phyloP scores from a whole-genome alignment of 2,113 vertebrate genomes.

The Poicephalus meyeri region DNA sequence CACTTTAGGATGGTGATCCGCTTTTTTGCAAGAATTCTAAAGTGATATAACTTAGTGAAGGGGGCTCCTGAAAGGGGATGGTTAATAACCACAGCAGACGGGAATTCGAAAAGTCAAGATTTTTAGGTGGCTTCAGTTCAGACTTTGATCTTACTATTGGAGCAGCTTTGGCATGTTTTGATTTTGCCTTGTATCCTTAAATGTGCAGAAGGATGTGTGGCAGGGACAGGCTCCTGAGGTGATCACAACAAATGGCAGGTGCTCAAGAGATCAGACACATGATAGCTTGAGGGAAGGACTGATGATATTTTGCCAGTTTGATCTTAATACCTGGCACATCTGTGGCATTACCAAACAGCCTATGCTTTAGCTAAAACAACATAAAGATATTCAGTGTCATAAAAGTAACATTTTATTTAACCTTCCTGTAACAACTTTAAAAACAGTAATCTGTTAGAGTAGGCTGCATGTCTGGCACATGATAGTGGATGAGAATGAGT shows the following conservation, averaged over 20 bases:
- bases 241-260: background rate
- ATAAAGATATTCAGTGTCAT: constrained; percentile 61
- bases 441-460: constrained; percentile 76
- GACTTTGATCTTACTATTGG: background rate
- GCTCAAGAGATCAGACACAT: background rate
- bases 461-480: constrained; percentile 74
- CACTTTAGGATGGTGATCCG: background rate
- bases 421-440: constrained; percentile 74
- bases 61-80: background rate
- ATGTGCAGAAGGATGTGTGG: background rate
- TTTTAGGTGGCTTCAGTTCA: constrained; percentile 6
- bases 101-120: background rate
- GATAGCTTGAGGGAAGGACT: background rate
- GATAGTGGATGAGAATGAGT: constrained; percentile 73
- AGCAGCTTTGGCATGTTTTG: background rate
- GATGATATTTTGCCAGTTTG: constrained; percentile 6
- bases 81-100: background rate
- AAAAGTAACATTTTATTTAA: constrained; percentile 74
- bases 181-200: background rate
- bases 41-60: background rate
- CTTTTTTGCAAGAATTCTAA: background rate
- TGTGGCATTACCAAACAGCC: constrained; percentile 51
- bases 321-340: constrained; percentile 47
- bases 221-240: background rate
- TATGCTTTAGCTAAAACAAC: constrained; percentile 63